A percentile compares a stretch with the other conserved stretches of the same genome.
These are phyloP conservation scores for Mormoops blainvillei DNA, from an alignment of 2,113 vertebrate genomes.

Conservation along the genomic window DNA sequence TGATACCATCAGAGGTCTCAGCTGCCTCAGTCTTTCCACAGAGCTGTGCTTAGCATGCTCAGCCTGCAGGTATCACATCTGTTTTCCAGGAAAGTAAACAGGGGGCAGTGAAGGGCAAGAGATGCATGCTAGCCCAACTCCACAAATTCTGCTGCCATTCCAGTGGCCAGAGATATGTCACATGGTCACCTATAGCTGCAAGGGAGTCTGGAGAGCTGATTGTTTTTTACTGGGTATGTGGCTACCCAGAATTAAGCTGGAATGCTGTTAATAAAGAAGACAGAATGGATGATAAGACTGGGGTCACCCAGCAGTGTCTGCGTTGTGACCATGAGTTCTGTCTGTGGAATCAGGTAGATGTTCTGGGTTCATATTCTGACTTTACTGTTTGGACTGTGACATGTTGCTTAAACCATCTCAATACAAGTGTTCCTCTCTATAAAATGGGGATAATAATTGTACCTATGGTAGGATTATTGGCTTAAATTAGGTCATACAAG, in stretches of 20 bases:
- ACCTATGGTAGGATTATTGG: background rate
- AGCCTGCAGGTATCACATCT: fast-evolving
- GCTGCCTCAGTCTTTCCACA: background rate
- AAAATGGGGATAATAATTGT: background rate
- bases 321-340: background rate
- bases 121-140: background rate
- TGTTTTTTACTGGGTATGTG: background rate
- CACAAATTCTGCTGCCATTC: background rate
- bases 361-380: background rate
- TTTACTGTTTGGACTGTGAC: background rate
- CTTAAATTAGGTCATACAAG: background rate
- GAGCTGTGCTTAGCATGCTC: background rate
- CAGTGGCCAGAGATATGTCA: background rate
- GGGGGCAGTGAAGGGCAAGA: background rate
- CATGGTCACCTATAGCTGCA: background rate
- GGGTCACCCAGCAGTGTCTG: background rate
- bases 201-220: background rate
- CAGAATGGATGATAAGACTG: background rate
- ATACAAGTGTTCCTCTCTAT: background rate
- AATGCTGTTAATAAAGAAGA: background rate
- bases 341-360: background rate
- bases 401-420: background rate
- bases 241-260: background rate
- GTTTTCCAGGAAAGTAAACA: background rate
- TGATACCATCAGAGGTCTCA: fast-evolving